Percentiles rank a stretch among this genome's conserved stretches.
Conservation (phyloP, 2,797 vertebrate genomes). For the Prionace glauca region DNA sequence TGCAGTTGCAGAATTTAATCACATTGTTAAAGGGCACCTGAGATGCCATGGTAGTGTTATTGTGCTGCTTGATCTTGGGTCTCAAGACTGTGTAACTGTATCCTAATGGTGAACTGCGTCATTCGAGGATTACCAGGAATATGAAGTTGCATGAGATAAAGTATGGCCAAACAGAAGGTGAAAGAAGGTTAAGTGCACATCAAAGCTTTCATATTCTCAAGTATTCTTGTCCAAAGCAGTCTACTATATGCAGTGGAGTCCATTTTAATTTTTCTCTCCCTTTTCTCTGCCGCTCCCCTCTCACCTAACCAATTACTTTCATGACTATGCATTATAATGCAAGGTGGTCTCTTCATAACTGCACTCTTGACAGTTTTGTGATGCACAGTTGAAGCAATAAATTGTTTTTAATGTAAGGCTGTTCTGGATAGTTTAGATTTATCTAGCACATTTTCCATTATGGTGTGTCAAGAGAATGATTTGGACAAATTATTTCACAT, state of each 20-base stretch:
- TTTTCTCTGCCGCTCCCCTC: background rate
- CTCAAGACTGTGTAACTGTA: background rate
- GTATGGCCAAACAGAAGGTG: background rate
- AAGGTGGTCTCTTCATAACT: background rate
- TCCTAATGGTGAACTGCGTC: background rate
- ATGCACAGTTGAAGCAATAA: background rate
- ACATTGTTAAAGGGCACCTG: background rate
- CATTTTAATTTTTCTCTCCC: background rate
- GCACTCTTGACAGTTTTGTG: background rate
- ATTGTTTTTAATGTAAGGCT: background rate
- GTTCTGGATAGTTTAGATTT: background rate
- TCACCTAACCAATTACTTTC: background rate
- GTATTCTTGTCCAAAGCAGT: background rate
- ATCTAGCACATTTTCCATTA: background rate
- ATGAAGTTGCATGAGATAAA: background rate
- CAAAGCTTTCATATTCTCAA: background rate
- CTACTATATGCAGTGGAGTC: background rate
- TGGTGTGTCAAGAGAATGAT: background rate
- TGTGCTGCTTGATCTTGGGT: background rate
- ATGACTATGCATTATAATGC: background rate
- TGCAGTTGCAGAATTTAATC: background rate
- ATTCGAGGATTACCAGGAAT: background rate
- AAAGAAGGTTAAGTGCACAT: background rate
- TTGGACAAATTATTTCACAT: background rate
- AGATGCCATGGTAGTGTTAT: background rate